Evolutionary conservation across 2,888 invertebrate species (phyloP).

Genomic region (Pandemis cinnamomeana): DNA sequence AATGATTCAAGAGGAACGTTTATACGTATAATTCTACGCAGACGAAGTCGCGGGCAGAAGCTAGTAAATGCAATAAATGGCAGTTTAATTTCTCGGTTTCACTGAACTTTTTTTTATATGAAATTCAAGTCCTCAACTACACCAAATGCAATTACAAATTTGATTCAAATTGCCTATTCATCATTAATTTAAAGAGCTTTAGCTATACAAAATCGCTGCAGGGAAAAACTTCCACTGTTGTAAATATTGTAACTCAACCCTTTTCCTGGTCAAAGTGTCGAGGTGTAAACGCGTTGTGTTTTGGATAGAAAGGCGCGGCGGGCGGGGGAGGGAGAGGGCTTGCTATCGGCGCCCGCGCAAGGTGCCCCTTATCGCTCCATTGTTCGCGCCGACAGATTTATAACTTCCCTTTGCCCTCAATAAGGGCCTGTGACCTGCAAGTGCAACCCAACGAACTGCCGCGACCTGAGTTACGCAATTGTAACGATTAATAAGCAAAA

Average conservation of each 20-base stretch:
- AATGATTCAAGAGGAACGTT: too few relatives aligned
- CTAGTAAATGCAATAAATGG: too few relatives aligned
- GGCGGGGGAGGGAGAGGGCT: slow-evolving; percentile 46
- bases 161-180: too few relatives aligned
- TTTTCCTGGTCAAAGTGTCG: slow-evolving; percentile 1
- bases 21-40: too few relatives aligned
- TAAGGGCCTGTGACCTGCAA: slow-evolving; percentile 80
- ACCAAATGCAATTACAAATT: too few relatives aligned
- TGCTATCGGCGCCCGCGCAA: slow-evolving; percentile 69
- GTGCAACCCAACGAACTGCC: slow-evolving; percentile 49
- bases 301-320: slow-evolving; percentile 48
- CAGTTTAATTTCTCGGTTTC: too few relatives aligned
- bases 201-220: not conserved
- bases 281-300: slow-evolving; percentile 43
- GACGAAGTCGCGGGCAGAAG: too few relatives aligned
- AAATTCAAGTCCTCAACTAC: too few relatives aligned
- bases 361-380: slow-evolving; percentile 82
- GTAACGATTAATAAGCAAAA: not conserved
- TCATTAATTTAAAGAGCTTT: not conserved
- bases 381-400: slow-evolving; percentile 84
- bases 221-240: not conserved
- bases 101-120: too few relatives aligned
- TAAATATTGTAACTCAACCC: not conserved
- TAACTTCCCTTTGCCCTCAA: slow-evolving; percentile 84
- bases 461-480: slow-evolving; percentile 7